Evolutionary conservation across 2,888 invertebrate species (phyloP), one percentile per base, ranked within the genome.

Genomic region (Chloromyia formosa): DNA sequence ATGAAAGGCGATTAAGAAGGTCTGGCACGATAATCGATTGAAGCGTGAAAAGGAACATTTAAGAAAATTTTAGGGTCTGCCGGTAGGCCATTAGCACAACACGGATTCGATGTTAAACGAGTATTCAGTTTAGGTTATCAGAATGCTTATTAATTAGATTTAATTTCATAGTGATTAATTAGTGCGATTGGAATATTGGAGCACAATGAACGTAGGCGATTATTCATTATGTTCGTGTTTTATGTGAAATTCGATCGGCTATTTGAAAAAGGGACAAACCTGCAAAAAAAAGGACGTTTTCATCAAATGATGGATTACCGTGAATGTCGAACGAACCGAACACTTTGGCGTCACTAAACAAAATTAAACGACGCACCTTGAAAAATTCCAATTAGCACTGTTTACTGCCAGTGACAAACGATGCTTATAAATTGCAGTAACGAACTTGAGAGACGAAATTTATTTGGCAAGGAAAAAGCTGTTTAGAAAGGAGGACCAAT

Each of bases 81-180:
- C 27, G 27, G 7, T 56, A 10, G 22, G 16, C 56, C 18, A 18
- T 40, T 16, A 62, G n/a, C 62, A 18, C 56, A 56, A 22, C 49
- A n/a, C 10, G 49, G 49, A n/a, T 49, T 49, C 12, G 3, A n/a
- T 49, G 14, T 49, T n/a, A 12, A 7, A 49, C 3, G 49, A 49
- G 49, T 12, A 54, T 16, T 16, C 16, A 5, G n/a, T n/a, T n/a
- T n/a, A 22, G 4, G 22, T 16, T 3, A 27, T 54, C 27, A 16
- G 40, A 27, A 61, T n/a, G 9, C 66, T 71, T 56, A 58, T 56
- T 56, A 56, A 71, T 35, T 58, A 20, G 53, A 71, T 56, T 71
- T 71, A 71, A 71, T 56, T 58, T 35, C 53, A 20, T 35, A 35
- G 56, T 56, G 71, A 71, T 71, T 71, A 71, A 71, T 71, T 71